phyloP scores from a whole-genome alignment of 2,797 vertebrate genomes.

The Malurus splendens region DNA sequence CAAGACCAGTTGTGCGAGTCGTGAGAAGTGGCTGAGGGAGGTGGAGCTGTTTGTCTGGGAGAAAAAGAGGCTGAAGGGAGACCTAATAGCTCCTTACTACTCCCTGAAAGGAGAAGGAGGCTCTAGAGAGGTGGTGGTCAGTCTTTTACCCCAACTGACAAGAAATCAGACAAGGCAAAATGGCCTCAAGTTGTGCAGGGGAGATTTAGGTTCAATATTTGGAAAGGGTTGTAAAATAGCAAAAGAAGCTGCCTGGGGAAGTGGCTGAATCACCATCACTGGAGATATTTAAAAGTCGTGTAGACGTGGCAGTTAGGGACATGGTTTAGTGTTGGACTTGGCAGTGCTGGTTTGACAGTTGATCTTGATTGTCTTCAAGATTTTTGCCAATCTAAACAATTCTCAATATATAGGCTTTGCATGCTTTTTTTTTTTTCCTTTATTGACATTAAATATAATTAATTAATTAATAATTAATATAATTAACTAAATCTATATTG shows the following conservation, averaged over 20 bases:
- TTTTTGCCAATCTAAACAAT: background rate
- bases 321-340: background rate
- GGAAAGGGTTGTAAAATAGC: background rate
- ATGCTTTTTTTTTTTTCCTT: background rate
- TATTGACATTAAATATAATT: background rate
- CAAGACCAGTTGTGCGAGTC: background rate
- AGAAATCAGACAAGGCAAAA: background rate
- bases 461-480: too few relatives aligned
- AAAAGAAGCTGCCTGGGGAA: background rate
- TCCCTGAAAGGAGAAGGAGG: background rate
- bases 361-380: background rate
- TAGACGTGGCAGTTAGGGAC: fast-evolving
- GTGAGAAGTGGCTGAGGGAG: background rate
- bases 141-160: background rate
- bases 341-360: background rate
- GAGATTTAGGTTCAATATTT: background rate
- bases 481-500: background rate
- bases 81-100: background rate
- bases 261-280: fast-evolving
- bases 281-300: background rate
- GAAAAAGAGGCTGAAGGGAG: background rate
- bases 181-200: background rate
- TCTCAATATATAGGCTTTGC: background rate
- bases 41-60: fast-evolving
- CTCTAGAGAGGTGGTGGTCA: fast-evolving